phyloP scores from a whole-genome alignment of 2,113 vertebrate species.

The Talpa occidentalis region DNA sequence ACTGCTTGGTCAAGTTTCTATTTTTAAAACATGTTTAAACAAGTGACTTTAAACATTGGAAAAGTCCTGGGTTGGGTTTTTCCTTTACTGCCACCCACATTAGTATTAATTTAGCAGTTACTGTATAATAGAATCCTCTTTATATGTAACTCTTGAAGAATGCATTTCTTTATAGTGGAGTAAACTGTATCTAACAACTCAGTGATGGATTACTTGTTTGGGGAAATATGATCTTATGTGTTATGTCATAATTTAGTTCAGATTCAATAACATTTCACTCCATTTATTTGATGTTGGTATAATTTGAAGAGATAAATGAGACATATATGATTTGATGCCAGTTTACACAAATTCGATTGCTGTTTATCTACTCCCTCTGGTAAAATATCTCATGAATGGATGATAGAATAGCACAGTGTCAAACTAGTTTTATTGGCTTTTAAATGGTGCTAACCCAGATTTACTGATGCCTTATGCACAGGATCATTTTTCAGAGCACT shows the following conservation, averaged over 20 bases:
- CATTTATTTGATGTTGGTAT: slow-evolving; percentile 50
- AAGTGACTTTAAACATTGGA: neutral
- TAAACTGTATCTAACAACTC: neutral
- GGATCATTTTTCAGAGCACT: neutral
- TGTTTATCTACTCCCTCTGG: slow-evolving; percentile 34
- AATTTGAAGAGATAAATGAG: slow-evolving; percentile 22
- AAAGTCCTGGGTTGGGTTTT: neutral
- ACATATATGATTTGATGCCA: slow-evolving; percentile 21
- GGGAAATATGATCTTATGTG: slow-evolving; percentile 45
- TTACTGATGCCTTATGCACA: neutral
- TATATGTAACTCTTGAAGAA: neutral
- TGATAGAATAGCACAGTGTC: neutral
- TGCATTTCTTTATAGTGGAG: neutral
- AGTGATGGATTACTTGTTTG: slow-evolving; percentile 23
- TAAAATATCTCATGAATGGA: slow-evolving; percentile 6
- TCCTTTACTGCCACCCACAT: neutral
- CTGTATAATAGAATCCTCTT: neutral
- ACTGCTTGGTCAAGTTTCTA: slow-evolving; percentile 1
- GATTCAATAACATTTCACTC: slow-evolving; percentile 50
- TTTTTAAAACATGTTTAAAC: slow-evolving; percentile 13
- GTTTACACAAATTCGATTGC: slow-evolving; percentile 46
- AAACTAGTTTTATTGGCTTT: slow-evolving; percentile 40
- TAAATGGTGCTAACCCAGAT: slow-evolving; percentile 25
- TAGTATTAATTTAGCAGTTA: neutral
- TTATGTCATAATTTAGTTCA: slow-evolving; percentile 41